A percentile compares a stretch with the other conserved stretches of the same genome.
Conservation (phyloP, 2,888 invertebrate species). For the Drepana falcataria region DNA sequence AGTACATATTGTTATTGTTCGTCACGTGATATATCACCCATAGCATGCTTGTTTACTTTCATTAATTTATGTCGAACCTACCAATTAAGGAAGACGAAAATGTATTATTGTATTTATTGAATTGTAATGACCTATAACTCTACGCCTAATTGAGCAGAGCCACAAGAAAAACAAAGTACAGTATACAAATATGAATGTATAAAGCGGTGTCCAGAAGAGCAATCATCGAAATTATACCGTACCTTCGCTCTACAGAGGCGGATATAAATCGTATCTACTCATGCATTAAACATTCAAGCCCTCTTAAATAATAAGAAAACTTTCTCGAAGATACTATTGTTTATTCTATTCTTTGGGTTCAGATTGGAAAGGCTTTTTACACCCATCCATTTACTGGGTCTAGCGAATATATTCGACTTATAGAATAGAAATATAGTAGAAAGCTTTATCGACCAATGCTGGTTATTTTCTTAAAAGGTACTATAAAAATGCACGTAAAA, state of each 20-base stretch:
- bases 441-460: slow-evolving; percentile 62
- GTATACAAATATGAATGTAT: slow-evolving; percentile 5
- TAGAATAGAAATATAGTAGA: slow-evolving; percentile 46
- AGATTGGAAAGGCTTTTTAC: slow-evolving; percentile 74
- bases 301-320: slow-evolving; percentile 74
- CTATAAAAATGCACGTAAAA: slow-evolving; percentile 63
- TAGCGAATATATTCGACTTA: slow-evolving; percentile 56
- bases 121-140: too few relatives aligned
- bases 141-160: too few relatives aligned
- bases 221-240: slow-evolving; percentile 55
- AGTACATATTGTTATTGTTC: too few relatives aligned
- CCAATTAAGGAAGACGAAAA: too few relatives aligned
- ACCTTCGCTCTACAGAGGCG: slow-evolving; percentile 46
- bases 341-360: slow-evolving; percentile 66
- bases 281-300: slow-evolving; percentile 69
- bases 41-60: too few relatives aligned
- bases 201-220: slow-evolving; percentile 41
- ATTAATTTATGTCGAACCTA: too few relatives aligned
- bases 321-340: slow-evolving; percentile 62
- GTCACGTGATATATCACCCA: too few relatives aligned
- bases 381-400: slow-evolving; percentile 57
- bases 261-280: slow-evolving; percentile 56
- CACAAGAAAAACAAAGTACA: not conserved
- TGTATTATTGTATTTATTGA: too few relatives aligned
- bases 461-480: slow-evolving; percentile 70